Base-by-base conservation (phyloP, 2,888 invertebrate species). In the Eucera pruinosa region DNA sequence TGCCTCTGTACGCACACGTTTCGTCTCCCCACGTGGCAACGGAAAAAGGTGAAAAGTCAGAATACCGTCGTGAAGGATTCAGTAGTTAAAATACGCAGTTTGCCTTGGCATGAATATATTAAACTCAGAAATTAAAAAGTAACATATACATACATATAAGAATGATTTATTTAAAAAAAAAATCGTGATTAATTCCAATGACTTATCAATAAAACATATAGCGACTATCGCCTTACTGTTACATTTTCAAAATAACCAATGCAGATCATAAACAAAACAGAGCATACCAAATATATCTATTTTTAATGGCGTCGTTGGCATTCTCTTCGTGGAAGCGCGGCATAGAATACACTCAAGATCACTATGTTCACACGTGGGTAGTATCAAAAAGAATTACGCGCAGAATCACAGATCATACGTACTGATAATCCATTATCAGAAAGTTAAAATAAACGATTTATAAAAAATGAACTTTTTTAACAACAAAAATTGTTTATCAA, bases 271-370 rank as follows among this genome's bases (percentile, higher is more conserved):
- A 57, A 70, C 20, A 33, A 61, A 57, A 61, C 23, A 33, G 67
- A 76, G 83, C 84, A 45, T 85, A 89, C 88, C 87, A 48, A 83
- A 75, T 30, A 81, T 78, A 61, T 86, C 87, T 66, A 86, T 77
- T 73, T 82, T 87, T 41, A 89, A 83, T 62, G 88, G 87, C 33
- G 83, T 85, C 75, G 88, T 86, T 79, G 89, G 73, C 88, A 89
- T 84, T 50, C 74, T 87, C 55, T 47, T 74, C 30, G 39, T 64
- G 66, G 57, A 39, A 43, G 33, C 30, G 27, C 48, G 18, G 57
- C 72, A 78, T 71, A 70, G 30, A 64, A 36, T 69, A 67, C 61
- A 11, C 47, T 66, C 39, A 27, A n/a, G 23, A 47, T 62, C 55
- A 64, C 52, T 75, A 45, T 47, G 20, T 43, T 43, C 33, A 48